Percentiles rank a stretch among this genome's conserved stretches.
Evolutionary conservation across 1,140 invertebrate species (phyloP).

Genomic region (Tetraneura akinire): DNA sequence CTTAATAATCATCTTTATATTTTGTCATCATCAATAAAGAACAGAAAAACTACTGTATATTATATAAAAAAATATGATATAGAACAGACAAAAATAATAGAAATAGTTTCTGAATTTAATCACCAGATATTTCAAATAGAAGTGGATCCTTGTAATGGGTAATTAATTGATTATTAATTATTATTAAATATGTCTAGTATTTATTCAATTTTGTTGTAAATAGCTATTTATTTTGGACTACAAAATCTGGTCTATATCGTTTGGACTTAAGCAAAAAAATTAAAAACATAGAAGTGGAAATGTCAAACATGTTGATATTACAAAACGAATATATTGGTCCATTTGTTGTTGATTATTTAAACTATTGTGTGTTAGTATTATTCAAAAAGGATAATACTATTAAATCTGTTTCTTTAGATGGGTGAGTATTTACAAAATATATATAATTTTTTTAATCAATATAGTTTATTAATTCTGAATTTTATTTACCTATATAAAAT

Average conservation of each 20-base stretch:
- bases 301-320: conserved; percentile 64
- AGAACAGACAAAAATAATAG: conserved; percentile 68
- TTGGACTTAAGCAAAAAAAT: conserved; percentile 75
- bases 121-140: conserved; percentile 75
- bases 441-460: too few relatives aligned
- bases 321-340: conserved; percentile 66
- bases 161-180: conserved; percentile 56
- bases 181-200: neutral
- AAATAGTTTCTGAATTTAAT: conserved; percentile 69
- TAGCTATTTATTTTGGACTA: conserved; percentile 81
- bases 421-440: conserved; percentile 60
- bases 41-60: conserved; percentile 61
- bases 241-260: conserved; percentile 71
- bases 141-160: conserved; percentile 91
- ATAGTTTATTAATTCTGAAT: neutral
- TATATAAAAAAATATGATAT: conserved; percentile 75
- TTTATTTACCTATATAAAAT: neutral
- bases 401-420: conserved; percentile 77
- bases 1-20: conserved; percentile 80
- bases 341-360: conserved; percentile 78
- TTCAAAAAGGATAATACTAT: conserved; percentile 75
- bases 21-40: conserved; percentile 61
- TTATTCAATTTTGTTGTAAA: neutral
- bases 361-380: conserved; percentile 78
- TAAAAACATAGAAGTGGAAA: conserved; percentile 67